These are phyloP conservation scores for Scaeva pyrastri DNA, from an alignment of 2,888 invertebrate genomes.

Conservation along the genomic window DNA sequence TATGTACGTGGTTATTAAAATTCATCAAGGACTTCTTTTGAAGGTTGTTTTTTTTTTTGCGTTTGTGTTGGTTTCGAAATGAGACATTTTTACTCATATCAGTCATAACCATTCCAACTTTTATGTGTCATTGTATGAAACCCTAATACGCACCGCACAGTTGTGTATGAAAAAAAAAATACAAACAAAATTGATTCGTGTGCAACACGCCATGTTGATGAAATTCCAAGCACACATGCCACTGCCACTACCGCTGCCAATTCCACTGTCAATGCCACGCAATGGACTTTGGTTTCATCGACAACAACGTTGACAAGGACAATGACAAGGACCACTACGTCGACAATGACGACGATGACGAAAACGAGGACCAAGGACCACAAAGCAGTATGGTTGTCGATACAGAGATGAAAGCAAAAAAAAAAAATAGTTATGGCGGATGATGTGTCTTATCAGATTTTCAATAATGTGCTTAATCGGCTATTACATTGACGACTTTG, in stretches of 20 bases:
- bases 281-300: conserved; percentile 22
- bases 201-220: conserved; percentile 32
- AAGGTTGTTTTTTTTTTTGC: conserved; percentile 24
- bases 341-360: not conserved
- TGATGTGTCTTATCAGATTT: conserved; percentile 64
- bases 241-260: too few relatives aligned
- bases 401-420: not conserved
- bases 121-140: not conserved
- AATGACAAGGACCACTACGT: not conserved
- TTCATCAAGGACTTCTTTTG: conserved; percentile 64
- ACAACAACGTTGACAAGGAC: not conserved
- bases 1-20: conserved; percentile 47
- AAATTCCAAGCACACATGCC: conserved; percentile 70
- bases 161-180: not conserved
- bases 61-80: conserved; percentile 23
- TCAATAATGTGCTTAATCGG: conserved; percentile 73
- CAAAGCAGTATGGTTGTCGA: not conserved
- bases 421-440: conserved; percentile 12
- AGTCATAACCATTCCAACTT: not conserved
- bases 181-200: conserved; percentile 7
- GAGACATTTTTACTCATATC: conserved; percentile 33
- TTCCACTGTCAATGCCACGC: conserved; percentile 46
- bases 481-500: conserved; percentile 65
- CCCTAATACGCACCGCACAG: not conserved
- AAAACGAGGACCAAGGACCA: not conserved